Percentiles rank a stretch among this genome's conserved stretches.
phyloP scores from a whole-genome alignment of 2,113 vertebrate genomes.

The Notiomystis cincta region DNA sequence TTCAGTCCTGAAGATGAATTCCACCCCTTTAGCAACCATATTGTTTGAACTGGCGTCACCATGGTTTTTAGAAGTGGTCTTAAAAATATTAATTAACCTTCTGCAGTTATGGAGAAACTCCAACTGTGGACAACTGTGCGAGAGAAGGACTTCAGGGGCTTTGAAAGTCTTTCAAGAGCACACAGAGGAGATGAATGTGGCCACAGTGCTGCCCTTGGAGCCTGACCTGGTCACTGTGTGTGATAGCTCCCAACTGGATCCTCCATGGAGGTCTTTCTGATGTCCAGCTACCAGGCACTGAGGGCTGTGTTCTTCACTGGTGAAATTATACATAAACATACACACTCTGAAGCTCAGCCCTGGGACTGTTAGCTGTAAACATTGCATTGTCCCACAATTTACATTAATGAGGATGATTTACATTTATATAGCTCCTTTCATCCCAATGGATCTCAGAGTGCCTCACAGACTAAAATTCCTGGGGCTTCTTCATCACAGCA shows the following conservation, averaged over 20 bases:
- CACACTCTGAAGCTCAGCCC: not conserved
- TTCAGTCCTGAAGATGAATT: not conserved
- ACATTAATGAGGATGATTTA: conserved; percentile 49
- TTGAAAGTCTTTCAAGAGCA: not conserved
- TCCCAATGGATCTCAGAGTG: not conserved
- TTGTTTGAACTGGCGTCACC: not conserved
- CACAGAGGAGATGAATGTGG: not conserved
- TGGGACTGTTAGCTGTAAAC: not conserved
- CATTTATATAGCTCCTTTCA: conserved; percentile 56
- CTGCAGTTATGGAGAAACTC: not conserved
- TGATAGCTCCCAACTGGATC: not conserved
- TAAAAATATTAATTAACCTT: not conserved
- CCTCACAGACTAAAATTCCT: not conserved
- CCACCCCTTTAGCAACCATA: not conserved
- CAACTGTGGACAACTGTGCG: not conserved
- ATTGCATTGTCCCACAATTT: conserved; percentile 12
- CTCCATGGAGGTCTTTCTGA: not conserved
- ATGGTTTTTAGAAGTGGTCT: not conserved
- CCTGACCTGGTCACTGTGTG: not conserved
- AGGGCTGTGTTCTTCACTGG: not conserved
- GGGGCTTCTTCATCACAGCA: not conserved
- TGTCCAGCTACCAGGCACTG: not conserved
- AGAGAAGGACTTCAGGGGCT: not conserved
- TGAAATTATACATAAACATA: not conserved
- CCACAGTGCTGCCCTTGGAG: not conserved